Base-by-base conservation (phyloP, 2,797 vertebrate genomes). In the Falco cherrug region DNA sequence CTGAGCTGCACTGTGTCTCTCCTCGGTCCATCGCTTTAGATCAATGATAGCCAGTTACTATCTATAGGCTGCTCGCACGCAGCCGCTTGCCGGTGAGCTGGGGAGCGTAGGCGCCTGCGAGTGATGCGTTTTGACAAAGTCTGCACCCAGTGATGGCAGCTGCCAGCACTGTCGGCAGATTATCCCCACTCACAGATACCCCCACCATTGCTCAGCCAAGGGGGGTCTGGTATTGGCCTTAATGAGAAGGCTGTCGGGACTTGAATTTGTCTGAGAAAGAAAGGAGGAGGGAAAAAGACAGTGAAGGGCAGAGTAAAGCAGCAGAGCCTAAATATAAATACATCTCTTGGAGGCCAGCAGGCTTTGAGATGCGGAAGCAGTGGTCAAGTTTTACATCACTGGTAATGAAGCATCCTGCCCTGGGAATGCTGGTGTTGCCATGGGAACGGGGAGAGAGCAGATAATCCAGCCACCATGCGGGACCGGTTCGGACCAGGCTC, bases 381-480 rank as follows among this genome's bases (percentile, higher is more conserved):
- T 2, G 1, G 64, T 56, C 71, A 33, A 48, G 81, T 22, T 63
- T 59, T 22, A 45, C 60, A 10, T 29, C 6, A 4, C 68, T 4
- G 4, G 3, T 20, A 61, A 64, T 4, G 84, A 79, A 88, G 87
- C 56, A 45, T 77, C 75, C 73, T 93, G 89, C 63, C 89, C 83
- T 1, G 2, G 84, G 71, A 91, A 90, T 39, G 89, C 75, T n/a
- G 63, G 19, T 7, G 88, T 96, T 91, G 90, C 96, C 91, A 97
- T 92, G 87, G 97, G 81, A 95, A 97, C 84, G 3, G 75, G 68
- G 26, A 4, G 86, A 77, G 71, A 51, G 54, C 0, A 0, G 56
- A 45, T 47, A 56, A 95, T 80, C 82, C 67, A 29, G n/a, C 41
- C 64, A 80, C 35, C 0, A 5, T 1, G 0, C 9, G 0, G 65